Evolutionary conservation across 2,797 vertebrate species (phyloP).

Genomic region (Microchirus variegatus): DNA sequence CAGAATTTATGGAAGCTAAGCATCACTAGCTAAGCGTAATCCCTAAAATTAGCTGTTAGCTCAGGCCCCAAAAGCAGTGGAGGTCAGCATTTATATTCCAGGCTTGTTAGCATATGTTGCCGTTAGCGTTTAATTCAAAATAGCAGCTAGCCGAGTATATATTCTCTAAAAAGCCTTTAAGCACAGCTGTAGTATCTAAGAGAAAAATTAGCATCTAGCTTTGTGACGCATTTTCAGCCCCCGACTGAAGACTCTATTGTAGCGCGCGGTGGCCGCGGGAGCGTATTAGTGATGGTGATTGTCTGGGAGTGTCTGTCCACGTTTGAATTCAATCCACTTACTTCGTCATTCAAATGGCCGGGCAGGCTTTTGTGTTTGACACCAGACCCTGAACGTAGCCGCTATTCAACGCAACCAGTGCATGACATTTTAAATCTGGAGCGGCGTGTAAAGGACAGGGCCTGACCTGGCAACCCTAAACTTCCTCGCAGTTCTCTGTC

Average conservation of each 20-base stretch:
- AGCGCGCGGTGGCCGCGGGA: neutral
- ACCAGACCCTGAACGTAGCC: constrained; percentile 53
- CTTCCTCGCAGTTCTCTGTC: constrained; percentile 26
- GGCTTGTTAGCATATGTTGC: no score
- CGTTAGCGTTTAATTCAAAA: no score
- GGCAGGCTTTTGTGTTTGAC: constrained; percentile 50
- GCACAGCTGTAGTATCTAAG: no score
- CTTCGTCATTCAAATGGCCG: constrained; percentile 44
- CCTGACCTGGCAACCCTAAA: constrained; percentile 51
- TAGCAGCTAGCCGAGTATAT: no score
- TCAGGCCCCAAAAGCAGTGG: no score
- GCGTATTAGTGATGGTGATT: constrained; percentile 18
- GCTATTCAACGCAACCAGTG: constrained; percentile 74
- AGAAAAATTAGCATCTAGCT: no score
- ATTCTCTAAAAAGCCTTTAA: no score
- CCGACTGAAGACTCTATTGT: neutral
- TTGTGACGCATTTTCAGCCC: neutral
- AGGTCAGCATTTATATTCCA: no score
- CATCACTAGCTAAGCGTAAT: no score
- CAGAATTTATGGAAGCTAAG: no score
- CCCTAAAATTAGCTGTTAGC: no score
- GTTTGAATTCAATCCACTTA: constrained; percentile 33
- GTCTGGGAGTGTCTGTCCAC: constrained; percentile 18
- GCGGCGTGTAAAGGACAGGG: constrained; percentile 40
- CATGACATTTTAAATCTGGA: constrained; percentile 65